A percentile compares a stretch with the other conserved stretches of the same genome.
Conservation (phyloP, 2,797 vertebrate genomes). For the Phaenicophaeus curvirostris region DNA sequence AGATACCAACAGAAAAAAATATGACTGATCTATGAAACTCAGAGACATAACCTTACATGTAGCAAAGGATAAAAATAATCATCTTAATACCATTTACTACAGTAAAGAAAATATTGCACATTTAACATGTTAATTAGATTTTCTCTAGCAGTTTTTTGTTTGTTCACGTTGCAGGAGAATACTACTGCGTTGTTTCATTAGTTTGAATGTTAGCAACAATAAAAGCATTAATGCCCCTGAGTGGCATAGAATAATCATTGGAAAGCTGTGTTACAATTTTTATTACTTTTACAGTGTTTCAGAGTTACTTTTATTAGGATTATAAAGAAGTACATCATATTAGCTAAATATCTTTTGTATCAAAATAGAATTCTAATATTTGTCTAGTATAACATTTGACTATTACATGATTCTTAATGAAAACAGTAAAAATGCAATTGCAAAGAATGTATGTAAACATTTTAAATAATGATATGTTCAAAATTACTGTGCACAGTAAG, state of each 20-base stretch:
- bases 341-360: background rate
- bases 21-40: background rate
- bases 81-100: background rate
- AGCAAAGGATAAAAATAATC: background rate
- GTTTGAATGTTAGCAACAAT: background rate
- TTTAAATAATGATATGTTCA: background rate
- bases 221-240: background rate
- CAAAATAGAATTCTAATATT: background rate
- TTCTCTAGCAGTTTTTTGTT: background rate
- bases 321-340: background rate
- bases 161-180: background rate
- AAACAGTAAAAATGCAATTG: background rate
- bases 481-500: background rate
- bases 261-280: background rate
- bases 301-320: background rate
- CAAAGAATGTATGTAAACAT: background rate
- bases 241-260: background rate
- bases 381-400: background rate
- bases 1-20: background rate
- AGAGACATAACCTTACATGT: background rate
- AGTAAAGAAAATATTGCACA: background rate
- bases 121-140: background rate
- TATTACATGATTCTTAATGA: background rate
- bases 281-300: background rate
- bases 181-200: background rate